These are phyloP conservation scores for Crossocerus cetratus DNA, from an alignment of 2,888 invertebrate genomes.

Conservation along the genomic window DNA sequence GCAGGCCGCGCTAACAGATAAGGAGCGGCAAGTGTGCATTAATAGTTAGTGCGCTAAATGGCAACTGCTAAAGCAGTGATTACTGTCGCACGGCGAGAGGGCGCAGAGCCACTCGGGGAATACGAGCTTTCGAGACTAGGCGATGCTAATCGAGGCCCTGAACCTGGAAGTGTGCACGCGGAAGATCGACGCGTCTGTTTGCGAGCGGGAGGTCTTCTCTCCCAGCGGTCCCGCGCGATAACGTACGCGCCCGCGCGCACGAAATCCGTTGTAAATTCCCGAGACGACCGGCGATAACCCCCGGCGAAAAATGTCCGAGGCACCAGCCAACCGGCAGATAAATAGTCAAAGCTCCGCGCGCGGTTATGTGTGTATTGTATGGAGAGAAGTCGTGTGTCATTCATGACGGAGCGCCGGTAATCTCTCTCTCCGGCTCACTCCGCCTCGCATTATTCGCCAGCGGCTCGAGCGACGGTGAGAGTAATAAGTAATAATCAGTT, in stretches of 20 bases:
- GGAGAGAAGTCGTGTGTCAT: slow-evolving; percentile 16
- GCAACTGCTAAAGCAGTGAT: not conserved
- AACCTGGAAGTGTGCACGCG: slow-evolving; percentile 11
- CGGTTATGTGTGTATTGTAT: slow-evolving; percentile 9
- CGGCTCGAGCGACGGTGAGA: not conserved
- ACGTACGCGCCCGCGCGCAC: slow-evolving; percentile 11
- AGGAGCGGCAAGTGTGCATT: not conserved
- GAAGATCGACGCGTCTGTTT: slow-evolving; percentile 23
- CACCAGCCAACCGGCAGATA: not conserved
- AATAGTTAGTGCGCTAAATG: not conserved
- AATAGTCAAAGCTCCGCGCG: not conserved
- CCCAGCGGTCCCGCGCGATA: slow-evolving; percentile 12
- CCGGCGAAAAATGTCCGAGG: slow-evolving; percentile 25
- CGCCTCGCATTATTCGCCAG: not conserved
- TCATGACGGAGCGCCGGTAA: not conserved
- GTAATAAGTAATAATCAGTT: not conserved
- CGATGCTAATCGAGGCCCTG: not conserved
- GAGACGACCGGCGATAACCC: slow-evolving; percentile 39
- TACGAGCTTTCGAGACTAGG: not conserved
- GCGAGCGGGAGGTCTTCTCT: slow-evolving; percentile 10
- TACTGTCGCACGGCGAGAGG: not conserved
- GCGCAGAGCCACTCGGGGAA: not conserved
- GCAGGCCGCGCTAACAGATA: not conserved
- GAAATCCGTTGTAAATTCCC: slow-evolving; percentile 44
- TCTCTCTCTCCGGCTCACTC: not conserved